A percentile compares a stretch with the other conserved stretches of the same genome.
These are phyloP conservation scores for Shargacucullia verbasci DNA, from an alignment of 2,888 invertebrate species.

Conservation along the genomic window DNA sequence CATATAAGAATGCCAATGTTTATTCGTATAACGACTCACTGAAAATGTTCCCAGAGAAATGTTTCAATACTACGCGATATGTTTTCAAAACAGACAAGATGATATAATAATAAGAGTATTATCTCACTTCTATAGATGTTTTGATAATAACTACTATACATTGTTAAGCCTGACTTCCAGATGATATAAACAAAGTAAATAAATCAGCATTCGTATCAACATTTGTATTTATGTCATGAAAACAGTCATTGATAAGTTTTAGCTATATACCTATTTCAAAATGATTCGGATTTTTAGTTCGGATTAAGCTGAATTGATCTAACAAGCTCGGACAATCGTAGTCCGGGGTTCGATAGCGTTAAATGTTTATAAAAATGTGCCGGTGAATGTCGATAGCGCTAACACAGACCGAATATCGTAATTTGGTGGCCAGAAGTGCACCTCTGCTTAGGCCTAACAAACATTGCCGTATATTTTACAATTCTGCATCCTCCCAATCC, in stretches of 20 bases:
- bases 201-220: slow-evolving; percentile 28
- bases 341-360: too few species aligned
- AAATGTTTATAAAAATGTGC: too few species aligned
- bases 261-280: too few species aligned
- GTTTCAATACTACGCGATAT: slow-evolving; percentile 27
- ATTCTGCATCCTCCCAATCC: too few species aligned
- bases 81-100: slow-evolving; percentile 44
- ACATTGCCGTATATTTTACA: too few species aligned
- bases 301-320: too few species aligned
- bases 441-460: too few species aligned
- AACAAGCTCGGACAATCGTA: too few species aligned
- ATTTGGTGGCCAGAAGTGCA: too few species aligned
- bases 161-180: slow-evolving; percentile 20
- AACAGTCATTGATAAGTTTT: slow-evolving; percentile 4
- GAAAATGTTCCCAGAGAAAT: slow-evolving; percentile 40
- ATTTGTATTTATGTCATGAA: slow-evolving; percentile 24
- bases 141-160: slow-evolving; percentile 46
- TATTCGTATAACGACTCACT: slow-evolving; percentile 22
- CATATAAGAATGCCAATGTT: slow-evolving; percentile 17
- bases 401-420: too few species aligned
- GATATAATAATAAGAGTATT: slow-evolving; percentile 31
- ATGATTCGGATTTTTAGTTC: too few species aligned
- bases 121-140: slow-evolving; percentile 48
- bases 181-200: slow-evolving; percentile 34
- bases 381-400: too few species aligned